A percentile compares a stretch with the other conserved stretches of the same genome.
Evolutionary conservation across 2,113 vertebrate species (phyloP).

Genomic region (Prunella himalayana): DNA sequence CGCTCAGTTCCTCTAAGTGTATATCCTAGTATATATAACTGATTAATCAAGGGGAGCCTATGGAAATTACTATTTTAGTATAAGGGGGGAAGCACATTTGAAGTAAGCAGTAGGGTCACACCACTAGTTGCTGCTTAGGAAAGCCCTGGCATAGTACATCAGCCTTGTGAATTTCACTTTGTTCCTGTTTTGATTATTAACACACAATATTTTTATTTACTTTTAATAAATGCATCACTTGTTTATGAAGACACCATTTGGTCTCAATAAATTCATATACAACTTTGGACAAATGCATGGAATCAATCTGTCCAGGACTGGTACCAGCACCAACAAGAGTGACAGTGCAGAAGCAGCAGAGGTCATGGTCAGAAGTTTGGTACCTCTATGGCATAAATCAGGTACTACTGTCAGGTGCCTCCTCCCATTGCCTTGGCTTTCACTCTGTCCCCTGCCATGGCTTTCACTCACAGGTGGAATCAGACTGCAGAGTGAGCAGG

Average conservation of each 20-base stretch:
- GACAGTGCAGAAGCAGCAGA: neutral
- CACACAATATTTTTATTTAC: neutral
- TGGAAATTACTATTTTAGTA: neutral
- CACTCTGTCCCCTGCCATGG: neutral
- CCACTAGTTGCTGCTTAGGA: neutral
- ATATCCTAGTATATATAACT: neutral
- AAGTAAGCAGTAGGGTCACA: neutral
- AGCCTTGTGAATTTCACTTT: neutral
- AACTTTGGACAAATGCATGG: neutral
- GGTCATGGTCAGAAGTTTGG: neutral
- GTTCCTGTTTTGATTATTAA: neutral
- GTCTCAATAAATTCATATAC: neutral
- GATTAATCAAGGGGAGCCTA: neutral
- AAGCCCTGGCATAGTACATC: neutral
- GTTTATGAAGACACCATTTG: neutral
- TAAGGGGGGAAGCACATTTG: neutral
- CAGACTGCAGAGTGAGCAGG: neutral
- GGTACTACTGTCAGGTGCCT: neutral
- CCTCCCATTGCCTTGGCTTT: neutral
- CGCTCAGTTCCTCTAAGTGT: neutral
- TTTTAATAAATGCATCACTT: neutral
- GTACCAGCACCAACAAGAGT: neutral
- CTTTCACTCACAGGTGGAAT: neutral
- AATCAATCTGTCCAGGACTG: neutral
- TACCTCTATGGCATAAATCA: neutral